These are phyloP conservation scores for Desoria tigrina DNA, from an alignment of 2,888 invertebrate genomes.

Conservation along the genomic window DNA sequence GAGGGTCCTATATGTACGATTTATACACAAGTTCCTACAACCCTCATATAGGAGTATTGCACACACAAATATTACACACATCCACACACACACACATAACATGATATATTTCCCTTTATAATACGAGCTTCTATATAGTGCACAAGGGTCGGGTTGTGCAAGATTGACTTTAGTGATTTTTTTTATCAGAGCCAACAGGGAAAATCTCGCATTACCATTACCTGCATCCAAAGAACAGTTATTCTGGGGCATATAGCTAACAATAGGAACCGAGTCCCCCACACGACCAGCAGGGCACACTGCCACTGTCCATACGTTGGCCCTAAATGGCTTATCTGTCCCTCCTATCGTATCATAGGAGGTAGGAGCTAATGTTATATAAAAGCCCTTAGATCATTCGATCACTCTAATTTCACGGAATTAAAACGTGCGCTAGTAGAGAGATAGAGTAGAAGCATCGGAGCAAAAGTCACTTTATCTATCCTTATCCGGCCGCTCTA, in stretches of 20 bases:
- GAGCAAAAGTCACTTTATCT: slow-evolving; percentile 9
- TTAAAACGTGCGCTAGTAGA: slow-evolving; percentile 17
- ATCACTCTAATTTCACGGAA: slow-evolving; percentile 18
- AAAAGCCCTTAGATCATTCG: slow-evolving; percentile 11
- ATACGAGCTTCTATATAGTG: too few species aligned
- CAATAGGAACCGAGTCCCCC: background rate
- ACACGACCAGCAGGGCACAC: background rate
- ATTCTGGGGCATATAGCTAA: background rate
- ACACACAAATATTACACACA: too few species aligned
- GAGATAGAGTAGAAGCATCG: background rate
- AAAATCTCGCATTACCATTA: slow-evolving; percentile 17
- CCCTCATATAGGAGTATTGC: background rate
- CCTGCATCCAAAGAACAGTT: slow-evolving; percentile 1
- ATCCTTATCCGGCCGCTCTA: slow-evolving; percentile 4
- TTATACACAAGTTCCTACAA: background rate
- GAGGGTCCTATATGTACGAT: background rate
- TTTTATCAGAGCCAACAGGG: background rate
- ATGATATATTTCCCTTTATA: too few species aligned
- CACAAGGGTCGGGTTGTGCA: background rate
- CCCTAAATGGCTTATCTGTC: slow-evolving; percentile 28
- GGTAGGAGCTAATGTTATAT: background rate
- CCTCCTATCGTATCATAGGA: slow-evolving; percentile 25
- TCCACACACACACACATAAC: slow-evolving; percentile 9
- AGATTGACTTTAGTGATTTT: background rate
- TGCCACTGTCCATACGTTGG: background rate